phyloP scores from a whole-genome alignment of 2,113 vertebrate genomes.

The Gymnarchus niloticus region DNA sequence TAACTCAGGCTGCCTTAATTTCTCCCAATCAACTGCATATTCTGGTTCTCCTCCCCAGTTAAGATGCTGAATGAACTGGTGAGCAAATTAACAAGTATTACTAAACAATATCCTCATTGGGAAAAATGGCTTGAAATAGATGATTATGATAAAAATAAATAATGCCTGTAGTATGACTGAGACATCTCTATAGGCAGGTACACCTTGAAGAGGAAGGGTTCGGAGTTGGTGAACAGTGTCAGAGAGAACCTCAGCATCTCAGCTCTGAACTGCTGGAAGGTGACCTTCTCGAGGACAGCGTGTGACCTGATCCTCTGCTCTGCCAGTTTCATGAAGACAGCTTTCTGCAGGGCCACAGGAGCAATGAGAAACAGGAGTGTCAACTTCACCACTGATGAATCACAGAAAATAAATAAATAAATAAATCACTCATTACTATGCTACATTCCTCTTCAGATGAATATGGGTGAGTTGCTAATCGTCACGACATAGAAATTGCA shows the following conservation, averaged over 20 bases:
- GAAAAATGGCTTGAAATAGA: too few relatives aligned
- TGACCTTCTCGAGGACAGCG: slow-evolving; percentile 61
- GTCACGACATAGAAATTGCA: background rate
- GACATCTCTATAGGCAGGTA: background rate
- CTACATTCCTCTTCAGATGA: background rate
- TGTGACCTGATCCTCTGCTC: slow-evolving; percentile 60
- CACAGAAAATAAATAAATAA: background rate
- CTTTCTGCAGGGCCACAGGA: slow-evolving; percentile 56
- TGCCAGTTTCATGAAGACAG: slow-evolving; percentile 63
- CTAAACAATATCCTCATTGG: background rate
- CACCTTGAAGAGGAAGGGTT: slow-evolving; percentile 74
- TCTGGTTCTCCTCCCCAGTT: background rate
- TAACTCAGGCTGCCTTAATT: background rate
- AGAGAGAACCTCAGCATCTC: slow-evolving; percentile 68
- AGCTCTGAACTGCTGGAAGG: slow-evolving; percentile 71
- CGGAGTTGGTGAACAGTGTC: slow-evolving; percentile 47
- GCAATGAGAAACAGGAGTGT: background rate
- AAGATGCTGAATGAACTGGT: background rate
- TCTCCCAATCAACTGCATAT: too few relatives aligned
- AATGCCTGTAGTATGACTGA: background rate
- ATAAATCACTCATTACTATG: background rate
- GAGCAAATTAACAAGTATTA: too few relatives aligned
- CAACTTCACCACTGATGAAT: background rate
- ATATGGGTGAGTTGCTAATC: background rate
- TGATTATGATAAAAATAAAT: background rate